These are phyloP conservation scores for Rhinogobius similis DNA, from an alignment of 2,113 vertebrate genomes.

Conservation along the genomic window DNA sequence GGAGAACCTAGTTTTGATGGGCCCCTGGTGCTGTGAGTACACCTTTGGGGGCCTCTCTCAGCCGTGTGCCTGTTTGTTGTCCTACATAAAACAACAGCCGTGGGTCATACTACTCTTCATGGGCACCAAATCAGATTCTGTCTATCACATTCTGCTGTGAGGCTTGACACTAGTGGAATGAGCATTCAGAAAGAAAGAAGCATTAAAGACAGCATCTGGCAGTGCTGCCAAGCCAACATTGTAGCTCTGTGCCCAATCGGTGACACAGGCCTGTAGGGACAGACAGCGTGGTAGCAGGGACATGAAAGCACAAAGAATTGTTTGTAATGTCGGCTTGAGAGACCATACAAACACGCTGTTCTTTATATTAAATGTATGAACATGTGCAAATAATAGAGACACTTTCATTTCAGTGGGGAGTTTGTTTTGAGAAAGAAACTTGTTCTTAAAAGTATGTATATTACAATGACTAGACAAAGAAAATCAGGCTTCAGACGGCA, in stretches of 20 bases:
- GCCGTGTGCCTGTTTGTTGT: slow-evolving; percentile 2
- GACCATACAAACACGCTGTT: too few species aligned
- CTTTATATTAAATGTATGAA: too few species aligned
- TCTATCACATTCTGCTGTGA: slow-evolving; percentile 5
- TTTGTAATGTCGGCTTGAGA: too few species aligned
- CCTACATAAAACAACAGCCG: slow-evolving; percentile 9
- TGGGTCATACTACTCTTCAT: neutral
- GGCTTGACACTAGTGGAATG: slow-evolving; percentile 6
- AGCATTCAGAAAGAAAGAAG: slow-evolving; percentile 3
- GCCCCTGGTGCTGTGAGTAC: neutral
- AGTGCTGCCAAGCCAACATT: neutral
- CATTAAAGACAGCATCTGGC: slow-evolving; percentile 2
- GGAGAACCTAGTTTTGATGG: slow-evolving; percentile 26
- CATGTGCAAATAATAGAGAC: too few species aligned
- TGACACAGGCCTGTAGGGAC: neutral
- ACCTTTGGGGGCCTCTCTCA: neutral
- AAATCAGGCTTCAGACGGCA: too few species aligned
- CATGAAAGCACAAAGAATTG: too few species aligned
- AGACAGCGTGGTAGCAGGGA: neutral
- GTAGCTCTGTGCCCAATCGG: neutral
- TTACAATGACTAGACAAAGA: too few species aligned
- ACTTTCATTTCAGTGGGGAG: too few species aligned
- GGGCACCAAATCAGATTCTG: neutral
- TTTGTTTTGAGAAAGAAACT: too few species aligned
- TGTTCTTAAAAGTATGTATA: too few species aligned